These are phyloP conservation scores for Eufriesea mexicana DNA, from an alignment of 1,140 invertebrate species.

Conservation along the genomic window DNA sequence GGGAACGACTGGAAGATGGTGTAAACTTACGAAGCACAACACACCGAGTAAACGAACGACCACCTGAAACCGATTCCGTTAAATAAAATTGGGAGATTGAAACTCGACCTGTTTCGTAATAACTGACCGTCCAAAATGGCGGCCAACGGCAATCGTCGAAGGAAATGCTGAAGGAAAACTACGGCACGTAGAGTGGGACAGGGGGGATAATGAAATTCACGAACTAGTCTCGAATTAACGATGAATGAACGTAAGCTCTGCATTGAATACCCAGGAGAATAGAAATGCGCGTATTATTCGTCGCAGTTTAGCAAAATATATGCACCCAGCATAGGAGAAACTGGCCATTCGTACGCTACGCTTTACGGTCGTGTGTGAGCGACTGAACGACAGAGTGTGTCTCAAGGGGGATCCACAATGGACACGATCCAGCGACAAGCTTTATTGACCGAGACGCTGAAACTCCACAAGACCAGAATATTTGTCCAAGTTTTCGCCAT, in stretches of 20 bases:
- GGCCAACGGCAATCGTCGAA: background rate
- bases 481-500: conserved; percentile 29
- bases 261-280: conserved; percentile 56
- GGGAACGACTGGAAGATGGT: no score
- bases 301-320: conserved; percentile 49
- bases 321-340: conserved; percentile 4
- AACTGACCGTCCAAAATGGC: background rate
- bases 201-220: background rate
- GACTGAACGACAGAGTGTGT: conserved; percentile 19
- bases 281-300: conserved; percentile 52
- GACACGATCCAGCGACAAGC: conserved; percentile 24
- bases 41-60: no score
- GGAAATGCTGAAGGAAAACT: background rate
- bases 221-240: background rate
- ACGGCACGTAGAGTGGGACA: background rate
- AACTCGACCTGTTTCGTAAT: background rate
- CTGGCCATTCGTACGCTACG: background rate
- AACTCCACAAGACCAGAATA: conserved; percentile 41
- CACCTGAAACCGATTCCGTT: no score
- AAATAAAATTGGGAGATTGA: no score
- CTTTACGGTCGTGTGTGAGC: background rate
- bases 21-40: no score
- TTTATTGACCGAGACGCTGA: conserved; percentile 23
- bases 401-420: conserved; percentile 27
- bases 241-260: background rate